phyloP scores from a whole-genome alignment of 2,797 vertebrate genomes.

The Notamacropus eugenii region DNA sequence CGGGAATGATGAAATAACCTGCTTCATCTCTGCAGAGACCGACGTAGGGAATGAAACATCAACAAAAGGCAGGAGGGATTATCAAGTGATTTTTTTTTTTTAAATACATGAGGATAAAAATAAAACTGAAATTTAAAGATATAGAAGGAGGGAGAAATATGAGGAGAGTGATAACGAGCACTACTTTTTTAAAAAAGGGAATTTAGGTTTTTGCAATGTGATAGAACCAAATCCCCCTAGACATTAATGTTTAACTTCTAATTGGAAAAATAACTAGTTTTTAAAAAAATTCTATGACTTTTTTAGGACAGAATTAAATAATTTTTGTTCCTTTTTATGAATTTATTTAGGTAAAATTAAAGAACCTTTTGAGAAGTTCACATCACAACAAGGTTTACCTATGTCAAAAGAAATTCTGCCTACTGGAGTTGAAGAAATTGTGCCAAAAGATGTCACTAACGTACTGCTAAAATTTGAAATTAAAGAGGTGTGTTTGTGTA shows the following conservation, averaged over 20 bases:
- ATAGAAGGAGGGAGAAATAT: not conserved
- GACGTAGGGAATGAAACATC: too few relatives aligned
- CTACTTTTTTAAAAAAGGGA: not conserved
- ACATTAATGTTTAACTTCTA: not conserved
- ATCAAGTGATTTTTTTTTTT: too few relatives aligned
- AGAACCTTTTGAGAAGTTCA: not conserved
- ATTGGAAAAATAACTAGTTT: not conserved
- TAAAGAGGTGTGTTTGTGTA: slow-evolving; percentile 88
- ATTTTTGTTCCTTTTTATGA: slow-evolving; percentile 41
- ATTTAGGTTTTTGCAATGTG: not conserved
- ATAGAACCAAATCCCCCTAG: not conserved
- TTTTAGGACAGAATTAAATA: not conserved
- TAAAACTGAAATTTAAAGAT: too few relatives aligned
- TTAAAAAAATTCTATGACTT: not conserved
- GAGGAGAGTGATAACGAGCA: not conserved
- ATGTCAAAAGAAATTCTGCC: slow-evolving; percentile 54
- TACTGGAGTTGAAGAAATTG: slow-evolving; percentile 59
- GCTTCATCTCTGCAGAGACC: too few relatives aligned
- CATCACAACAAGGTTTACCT: slow-evolving; percentile 53
- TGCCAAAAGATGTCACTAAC: slow-evolving; percentile 86
- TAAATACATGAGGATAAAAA: too few relatives aligned
- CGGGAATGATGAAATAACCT: too few relatives aligned
- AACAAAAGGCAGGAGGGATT: too few relatives aligned
- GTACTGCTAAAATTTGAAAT: slow-evolving; percentile 94
- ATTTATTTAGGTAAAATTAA: slow-evolving; percentile 65